These are phyloP conservation scores for Holcopasites calliopsidis DNA, from an alignment of 1,140 invertebrate species.

Conservation along the genomic window DNA sequence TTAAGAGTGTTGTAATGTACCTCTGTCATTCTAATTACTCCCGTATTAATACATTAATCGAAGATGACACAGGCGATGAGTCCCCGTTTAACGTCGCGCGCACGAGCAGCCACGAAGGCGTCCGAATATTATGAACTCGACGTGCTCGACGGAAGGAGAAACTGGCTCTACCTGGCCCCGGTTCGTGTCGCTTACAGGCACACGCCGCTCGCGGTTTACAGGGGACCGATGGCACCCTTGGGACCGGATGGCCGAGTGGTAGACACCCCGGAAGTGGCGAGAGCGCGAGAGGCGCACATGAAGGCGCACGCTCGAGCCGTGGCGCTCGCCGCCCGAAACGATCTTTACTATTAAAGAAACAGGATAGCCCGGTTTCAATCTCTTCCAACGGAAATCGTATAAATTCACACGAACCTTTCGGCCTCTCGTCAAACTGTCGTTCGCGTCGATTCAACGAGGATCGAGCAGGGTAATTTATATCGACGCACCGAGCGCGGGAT, in stretches of 20 bases:
- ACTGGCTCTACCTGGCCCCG: constrained; percentile 70
- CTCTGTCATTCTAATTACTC: neutral
- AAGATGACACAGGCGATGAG: constrained; percentile 35
- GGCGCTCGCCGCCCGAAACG: constrained; percentile 28
- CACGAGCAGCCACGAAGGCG: constrained; percentile 62
- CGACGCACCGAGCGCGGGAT: neutral
- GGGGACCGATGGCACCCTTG: constrained; percentile 58
- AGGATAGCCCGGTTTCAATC: neutral
- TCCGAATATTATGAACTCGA: constrained; percentile 40
- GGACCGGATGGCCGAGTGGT: constrained; percentile 61
- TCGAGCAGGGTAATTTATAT: neutral
- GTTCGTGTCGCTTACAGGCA: constrained; percentile 62
- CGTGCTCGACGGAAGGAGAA: constrained; percentile 59
- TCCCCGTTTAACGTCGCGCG: constrained; percentile 68
- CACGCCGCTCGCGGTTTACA: constrained; percentile 46
- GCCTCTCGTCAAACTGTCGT: neutral
- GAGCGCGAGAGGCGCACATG: constrained; percentile 71
- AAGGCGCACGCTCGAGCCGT: constrained; percentile 69
- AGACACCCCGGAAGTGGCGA: constrained; percentile 76
- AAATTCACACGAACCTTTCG: neutral
- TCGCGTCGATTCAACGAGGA: neutral
- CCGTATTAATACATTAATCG: no score
- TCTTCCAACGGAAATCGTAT: neutral
- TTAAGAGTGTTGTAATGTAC: no score
- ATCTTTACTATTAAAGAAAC: constrained; percentile 22